Evolutionary conservation across 92 coral and sea anemone species (phyloP).

Genomic region (Paramuricea clavata): DNA sequence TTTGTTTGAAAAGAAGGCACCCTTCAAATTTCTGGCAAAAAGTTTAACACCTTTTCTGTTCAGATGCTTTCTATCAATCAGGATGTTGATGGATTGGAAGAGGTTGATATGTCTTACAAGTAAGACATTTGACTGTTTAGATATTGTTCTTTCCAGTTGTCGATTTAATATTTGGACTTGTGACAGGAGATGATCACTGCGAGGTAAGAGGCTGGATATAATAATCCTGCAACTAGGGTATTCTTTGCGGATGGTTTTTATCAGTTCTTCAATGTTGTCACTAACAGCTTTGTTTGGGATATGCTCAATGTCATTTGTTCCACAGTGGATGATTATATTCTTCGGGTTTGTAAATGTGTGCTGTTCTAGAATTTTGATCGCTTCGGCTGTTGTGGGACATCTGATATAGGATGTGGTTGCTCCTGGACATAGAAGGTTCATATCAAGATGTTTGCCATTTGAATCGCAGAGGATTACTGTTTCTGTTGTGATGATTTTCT

Average conservation of each 20-base stretch:
- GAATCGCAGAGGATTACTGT: conserved; percentile 41
- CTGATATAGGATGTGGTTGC: background rate
- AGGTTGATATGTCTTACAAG: too few species aligned
- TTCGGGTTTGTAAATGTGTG: background rate
- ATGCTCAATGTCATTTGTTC: background rate
- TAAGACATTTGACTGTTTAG: too few species aligned
- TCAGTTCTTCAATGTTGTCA: background rate
- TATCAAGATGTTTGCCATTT: too few species aligned
- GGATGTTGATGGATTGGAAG: too few species aligned
- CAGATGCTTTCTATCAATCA: too few species aligned
- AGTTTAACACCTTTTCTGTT: too few species aligned
- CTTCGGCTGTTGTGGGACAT: conserved; percentile 15
- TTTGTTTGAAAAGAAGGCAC: too few species aligned
- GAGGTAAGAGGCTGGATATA: conserved; percentile 26
- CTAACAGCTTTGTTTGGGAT: background rate
- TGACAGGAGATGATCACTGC: conserved; percentile 10
- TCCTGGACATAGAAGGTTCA: conserved; percentile 9
- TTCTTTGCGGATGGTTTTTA: background rate
- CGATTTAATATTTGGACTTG: background rate
- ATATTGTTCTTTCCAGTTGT: background rate
- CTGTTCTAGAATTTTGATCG: background rate
- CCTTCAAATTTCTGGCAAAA: too few species aligned
- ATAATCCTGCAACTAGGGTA: conserved; percentile 1
- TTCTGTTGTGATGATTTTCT: background rate
- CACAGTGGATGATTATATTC: background rate